Evolutionary conservation across 2,888 invertebrate species (phyloP), one percentile per base, ranked within the genome.

Genomic region (Leptarthrus brevirostris): DNA sequence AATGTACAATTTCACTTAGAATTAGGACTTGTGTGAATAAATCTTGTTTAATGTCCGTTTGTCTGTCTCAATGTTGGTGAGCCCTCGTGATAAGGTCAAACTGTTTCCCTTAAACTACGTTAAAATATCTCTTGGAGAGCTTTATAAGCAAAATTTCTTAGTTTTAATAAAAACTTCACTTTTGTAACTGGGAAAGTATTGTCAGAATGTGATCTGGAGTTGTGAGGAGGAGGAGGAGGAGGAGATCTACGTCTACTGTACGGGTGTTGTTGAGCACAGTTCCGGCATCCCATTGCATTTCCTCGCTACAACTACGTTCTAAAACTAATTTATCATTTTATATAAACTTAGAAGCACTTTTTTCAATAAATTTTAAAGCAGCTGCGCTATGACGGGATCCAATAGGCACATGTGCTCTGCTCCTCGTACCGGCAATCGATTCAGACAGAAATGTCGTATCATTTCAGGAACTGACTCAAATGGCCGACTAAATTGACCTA

Each of bases 391-490:
- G 76, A 97, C 91, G 64, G 97, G 97, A 84, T 96, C 93, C 78
- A 95, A 89, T 77, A 98, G 90, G 83, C 95, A 94, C 93, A 98
- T 97, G 86, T 97, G 97, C 84, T 97, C 97, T 20, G 97, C 97
- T 72, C 97, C 97, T 78, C 96, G 90, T 73, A 98, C 96, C 61
- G 97, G 97, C 79, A 98, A 90, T 80, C 95, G 91, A 86, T 96
- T 95, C 71, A 94, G 89, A 77, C 96, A 94, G 86, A 97, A 97
- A 85, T 97, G 96, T 79, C 93, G 90, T 82, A 98, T 94, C 90
- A 98, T 93, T 81, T 95, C 93, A n/a, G 97, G 96, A 78, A 98
- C 96, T 69, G 92, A 93, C 58, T 91, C 90, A 83, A 97, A 98
- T 22, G 96, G 95, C 77, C 95, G 94, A 81, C 95, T 94, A 83